Evolutionary conservation across 2,888 invertebrate species (phyloP).

Genomic region (Drosophila anomalipes): DNA sequence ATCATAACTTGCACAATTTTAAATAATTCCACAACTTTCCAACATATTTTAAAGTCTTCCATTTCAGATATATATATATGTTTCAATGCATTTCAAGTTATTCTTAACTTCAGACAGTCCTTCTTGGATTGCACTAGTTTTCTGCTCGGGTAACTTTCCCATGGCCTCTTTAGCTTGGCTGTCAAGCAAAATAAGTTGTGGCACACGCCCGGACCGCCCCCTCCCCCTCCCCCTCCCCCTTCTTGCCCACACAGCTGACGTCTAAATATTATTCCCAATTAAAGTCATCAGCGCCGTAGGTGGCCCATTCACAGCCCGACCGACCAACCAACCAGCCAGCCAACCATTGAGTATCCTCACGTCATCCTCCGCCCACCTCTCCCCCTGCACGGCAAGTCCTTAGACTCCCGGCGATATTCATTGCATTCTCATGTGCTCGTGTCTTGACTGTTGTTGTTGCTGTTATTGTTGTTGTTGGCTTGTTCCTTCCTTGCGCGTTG

Average conservation of each 20-base stretch:
- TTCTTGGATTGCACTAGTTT: slow-evolving; percentile 5
- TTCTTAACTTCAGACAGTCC: slow-evolving; percentile 4
- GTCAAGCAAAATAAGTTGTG: slow-evolving; percentile 28
- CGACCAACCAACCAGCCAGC: slow-evolving; percentile 12
- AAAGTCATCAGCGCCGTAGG: slow-evolving; percentile 83
- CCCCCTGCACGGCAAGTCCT: neutral
- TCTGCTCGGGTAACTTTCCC: slow-evolving; percentile 28
- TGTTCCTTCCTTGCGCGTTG: slow-evolving; percentile 58
- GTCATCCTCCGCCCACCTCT: neutral
- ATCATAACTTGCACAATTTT: neutral
- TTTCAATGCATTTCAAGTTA: neutral
- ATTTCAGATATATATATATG: neutral
- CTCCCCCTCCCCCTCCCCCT: neutral
- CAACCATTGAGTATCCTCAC: slow-evolving; percentile 27
- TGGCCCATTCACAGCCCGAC: slow-evolving; percentile 63
- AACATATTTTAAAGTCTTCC: neutral
- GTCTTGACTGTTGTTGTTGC: slow-evolving; percentile 22
- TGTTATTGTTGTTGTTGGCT: slow-evolving; percentile 18
- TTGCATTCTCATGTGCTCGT: slow-evolving; percentile 39
- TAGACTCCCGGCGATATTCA: slow-evolving; percentile 22
- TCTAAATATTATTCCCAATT: slow-evolving; percentile 85
- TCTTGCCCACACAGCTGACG: slow-evolving; percentile 60
- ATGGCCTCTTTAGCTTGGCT: slow-evolving; percentile 21
- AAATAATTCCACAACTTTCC: neutral
- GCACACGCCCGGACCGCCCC: slow-evolving; percentile 14